Base-by-base conservation (phyloP, 2,113 vertebrate genomes). In the Sturnus vulgaris region DNA sequence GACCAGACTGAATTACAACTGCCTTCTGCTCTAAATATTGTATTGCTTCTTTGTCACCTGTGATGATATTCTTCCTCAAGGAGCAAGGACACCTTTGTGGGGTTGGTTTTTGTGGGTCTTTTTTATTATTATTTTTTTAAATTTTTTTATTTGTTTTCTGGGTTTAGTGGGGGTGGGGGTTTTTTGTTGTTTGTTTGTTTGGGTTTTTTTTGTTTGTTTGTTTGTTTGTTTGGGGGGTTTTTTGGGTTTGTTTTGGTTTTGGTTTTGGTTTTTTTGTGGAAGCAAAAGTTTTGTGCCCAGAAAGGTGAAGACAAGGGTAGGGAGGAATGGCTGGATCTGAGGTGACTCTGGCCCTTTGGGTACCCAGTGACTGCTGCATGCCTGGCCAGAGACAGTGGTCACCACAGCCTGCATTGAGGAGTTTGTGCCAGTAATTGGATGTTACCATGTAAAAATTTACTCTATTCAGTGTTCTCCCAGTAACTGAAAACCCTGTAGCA, bases 351-450 rank as follows among this genome's bases (percentile, higher is more conserved):
- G 11, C 7, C 46, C 30, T 68, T 30, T 2, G 2, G 18, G 16
- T 60, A 22, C 33, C 11, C 55, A 24, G 24, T 4, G 15, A 15
- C 28, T 68, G 33, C 57, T 42, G 11, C 0, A 0, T 21, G 44
- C 27, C 10, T 86, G 44, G 40, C 11, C 17, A 33, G 16, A 7
- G 23, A 7, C 11, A n/a, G 5, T 13, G 60, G 3, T 59, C 55
- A 42, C 21, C 57, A 47, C 23, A 66, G 11, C 17, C 46, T 53
- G 21, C 23, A 59, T 21, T 23, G 47, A 76, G n/a, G 35, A 52
- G 28, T 24, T 44, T 60, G 27, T 52, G 49, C 11, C 52, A 71
- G 20, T n/a, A 82, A 82, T 3, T 19, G 37, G 7, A n/a, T 59
- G 18, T 28, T 68, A 15, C 18, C 16, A 15, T 5, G 8, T n/a